A percentile compares a stretch with the other conserved stretches of the same genome.
These are phyloP conservation scores for Glyphotaelius pellucidus DNA, from an alignment of 2,888 invertebrate genomes.

Conservation along the genomic window DNA sequence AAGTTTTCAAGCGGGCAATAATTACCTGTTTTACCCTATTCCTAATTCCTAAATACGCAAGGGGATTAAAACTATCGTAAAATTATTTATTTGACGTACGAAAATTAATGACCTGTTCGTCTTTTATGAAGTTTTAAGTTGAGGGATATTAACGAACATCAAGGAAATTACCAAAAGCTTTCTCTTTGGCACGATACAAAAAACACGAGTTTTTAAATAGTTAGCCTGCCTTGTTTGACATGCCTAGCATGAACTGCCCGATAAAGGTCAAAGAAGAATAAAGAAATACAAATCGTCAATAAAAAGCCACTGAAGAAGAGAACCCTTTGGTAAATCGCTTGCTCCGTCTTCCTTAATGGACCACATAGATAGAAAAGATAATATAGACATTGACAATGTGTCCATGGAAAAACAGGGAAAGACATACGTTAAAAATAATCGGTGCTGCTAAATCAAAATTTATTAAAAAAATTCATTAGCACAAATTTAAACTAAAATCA, in stretches of 20 bases:
- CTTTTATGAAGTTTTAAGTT: no score
- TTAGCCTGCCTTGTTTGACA: neutral
- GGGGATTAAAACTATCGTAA: neutral
- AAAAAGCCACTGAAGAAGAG: conserved; percentile 63
- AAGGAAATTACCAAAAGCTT: no score
- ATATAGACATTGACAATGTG: neutral
- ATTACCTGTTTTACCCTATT: neutral
- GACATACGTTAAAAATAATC: neutral
- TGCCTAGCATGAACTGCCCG: neutral
- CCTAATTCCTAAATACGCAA: neutral
- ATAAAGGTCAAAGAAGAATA: conserved; percentile 32
- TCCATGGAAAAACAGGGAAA: neutral
- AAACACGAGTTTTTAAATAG: neutral
- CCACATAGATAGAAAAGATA: neutral
- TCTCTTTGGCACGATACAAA: neutral
- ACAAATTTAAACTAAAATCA: neutral
- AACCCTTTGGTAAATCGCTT: conserved; percentile 60
- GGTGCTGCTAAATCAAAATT: no score
- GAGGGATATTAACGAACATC: no score
- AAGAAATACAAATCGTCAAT: conserved; percentile 63
- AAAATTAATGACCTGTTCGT: no score
- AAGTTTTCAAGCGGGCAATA: no score
- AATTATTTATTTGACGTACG: neutral
- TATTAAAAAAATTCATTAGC: no score
- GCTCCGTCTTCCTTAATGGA: conserved; percentile 61